Percentiles rank a stretch among this genome's conserved stretches.
phyloP scores from a whole-genome alignment of 2,888 invertebrate genomes.

The Monopis laevigella region DNA sequence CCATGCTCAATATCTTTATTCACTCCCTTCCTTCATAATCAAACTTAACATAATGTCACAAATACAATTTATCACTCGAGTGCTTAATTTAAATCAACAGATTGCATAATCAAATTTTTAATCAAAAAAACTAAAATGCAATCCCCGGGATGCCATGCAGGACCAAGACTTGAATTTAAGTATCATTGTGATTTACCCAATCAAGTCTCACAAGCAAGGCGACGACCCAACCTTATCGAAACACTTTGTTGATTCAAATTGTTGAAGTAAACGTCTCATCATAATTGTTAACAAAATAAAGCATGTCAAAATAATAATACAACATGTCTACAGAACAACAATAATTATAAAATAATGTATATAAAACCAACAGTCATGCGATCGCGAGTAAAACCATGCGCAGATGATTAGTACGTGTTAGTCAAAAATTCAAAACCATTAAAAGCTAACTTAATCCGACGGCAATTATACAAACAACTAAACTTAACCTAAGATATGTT shows the following conservation, averaged over 20 bases:
- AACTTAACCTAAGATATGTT: neutral
- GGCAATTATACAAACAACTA: too few species aligned
- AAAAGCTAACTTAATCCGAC: too few species aligned
- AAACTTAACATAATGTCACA: constrained; percentile 25
- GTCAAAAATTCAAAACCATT: constrained; percentile 55
- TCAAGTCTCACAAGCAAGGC: constrained; percentile 59
- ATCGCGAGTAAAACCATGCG: too few species aligned
- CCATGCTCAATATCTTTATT: constrained; percentile 9
- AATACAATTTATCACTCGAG: constrained; percentile 6
- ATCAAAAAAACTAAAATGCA: constrained; percentile 57
- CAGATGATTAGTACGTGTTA: constrained; percentile 61
- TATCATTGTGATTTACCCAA: constrained; percentile 32
- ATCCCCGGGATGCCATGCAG: constrained; percentile 62
- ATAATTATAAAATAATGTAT: constrained; percentile 28
- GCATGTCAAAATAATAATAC: constrained; percentile 26
- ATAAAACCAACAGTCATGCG: constrained; percentile 55
- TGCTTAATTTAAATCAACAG: constrained; percentile 30
- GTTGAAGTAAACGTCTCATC: constrained; percentile 48
- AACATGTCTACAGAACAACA: constrained; percentile 13
- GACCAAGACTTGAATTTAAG: constrained; percentile 57
- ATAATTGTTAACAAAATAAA: constrained; percentile 27
- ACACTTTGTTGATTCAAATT: constrained; percentile 28
- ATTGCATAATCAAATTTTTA: constrained; percentile 65
- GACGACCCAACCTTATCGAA: constrained; percentile 27
- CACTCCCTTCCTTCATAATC: neutral